Conservation (phyloP, 2,888 invertebrate species). For the Ephialtes manifestator region DNA sequence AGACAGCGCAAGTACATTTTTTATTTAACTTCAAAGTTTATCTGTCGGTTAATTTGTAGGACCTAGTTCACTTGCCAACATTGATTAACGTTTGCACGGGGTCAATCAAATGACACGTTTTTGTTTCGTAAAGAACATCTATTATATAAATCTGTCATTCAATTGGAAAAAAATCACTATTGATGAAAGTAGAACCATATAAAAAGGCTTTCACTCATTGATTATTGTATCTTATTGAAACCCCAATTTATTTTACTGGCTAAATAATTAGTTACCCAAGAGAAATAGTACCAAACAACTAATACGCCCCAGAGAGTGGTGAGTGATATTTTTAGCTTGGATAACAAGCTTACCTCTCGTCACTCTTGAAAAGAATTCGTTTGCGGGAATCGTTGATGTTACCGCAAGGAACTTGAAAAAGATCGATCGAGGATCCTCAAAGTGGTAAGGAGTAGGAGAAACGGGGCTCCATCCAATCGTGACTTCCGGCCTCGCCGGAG, state of each 20-base stretch:
- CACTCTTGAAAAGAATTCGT: constrained; percentile 19
- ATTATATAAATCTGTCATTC: neutral
- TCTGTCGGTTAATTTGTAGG: neutral
- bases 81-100: neutral
- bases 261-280: neutral
- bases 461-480: constrained; percentile 33
- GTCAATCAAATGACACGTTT: neutral
- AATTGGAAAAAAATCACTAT: neutral
- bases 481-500: constrained; percentile 36
- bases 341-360: constrained; percentile 29
- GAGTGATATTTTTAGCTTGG: constrained; percentile 34
- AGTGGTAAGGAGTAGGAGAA: constrained; percentile 13
- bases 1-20: no score
- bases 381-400: constrained; percentile 13
- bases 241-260: neutral
- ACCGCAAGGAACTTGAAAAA: constrained; percentile 20
- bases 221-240: neutral
- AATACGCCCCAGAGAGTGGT: neutral
- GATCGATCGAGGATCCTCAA: constrained; percentile 56
- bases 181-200: neutral
- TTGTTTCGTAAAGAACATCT: neutral
- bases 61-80: neutral
- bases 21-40: neutral
- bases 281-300: neutral
- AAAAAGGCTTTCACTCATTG: neutral